Evolutionary conservation across 1,140 invertebrate genomes (phyloP).

Genomic region (Aphidius ervi): DNA sequence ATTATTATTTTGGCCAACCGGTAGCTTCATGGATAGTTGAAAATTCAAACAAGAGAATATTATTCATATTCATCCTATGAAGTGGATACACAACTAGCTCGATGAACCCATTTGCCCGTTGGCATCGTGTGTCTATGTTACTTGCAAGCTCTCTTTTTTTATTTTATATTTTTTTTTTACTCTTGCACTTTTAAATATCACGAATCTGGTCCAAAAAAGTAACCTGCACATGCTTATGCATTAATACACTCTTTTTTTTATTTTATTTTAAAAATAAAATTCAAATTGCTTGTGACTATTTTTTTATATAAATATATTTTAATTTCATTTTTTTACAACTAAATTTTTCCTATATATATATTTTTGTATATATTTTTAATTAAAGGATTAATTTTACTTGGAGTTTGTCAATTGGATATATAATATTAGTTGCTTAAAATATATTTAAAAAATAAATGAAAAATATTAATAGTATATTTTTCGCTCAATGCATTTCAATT

Average conservation of each 20-base stretch:
- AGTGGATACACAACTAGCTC: conserved; percentile 18
- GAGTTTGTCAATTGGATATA: no score
- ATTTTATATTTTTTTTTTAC: background rate
- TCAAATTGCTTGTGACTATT: conserved; percentile 7
- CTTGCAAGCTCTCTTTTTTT: conserved; percentile 10
- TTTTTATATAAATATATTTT: background rate
- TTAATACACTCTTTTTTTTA: conserved; percentile 10
- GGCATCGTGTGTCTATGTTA: conserved; percentile 13
- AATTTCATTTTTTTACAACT: conserved; percentile 4
- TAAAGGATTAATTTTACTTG: no score
- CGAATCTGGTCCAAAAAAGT: background rate
- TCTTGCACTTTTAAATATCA: conserved; percentile 7
- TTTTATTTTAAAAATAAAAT: conserved; percentile 4
- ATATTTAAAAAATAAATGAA: no score
- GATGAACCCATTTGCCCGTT: conserved; percentile 25
- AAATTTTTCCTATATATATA: no score
- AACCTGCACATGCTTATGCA: conserved; percentile 16
- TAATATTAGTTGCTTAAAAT: no score
- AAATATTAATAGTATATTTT: no score
- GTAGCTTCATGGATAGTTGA: background rate
- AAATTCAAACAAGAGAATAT: conserved; percentile 13
- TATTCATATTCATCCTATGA: conserved; percentile 23
- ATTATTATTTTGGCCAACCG: no score
- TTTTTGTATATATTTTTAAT: background rate
- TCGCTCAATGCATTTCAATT: no score